phyloP scores from a whole-genome alignment of 1,140 invertebrate genomes.

The Caenorhabditis inopinata region DNA sequence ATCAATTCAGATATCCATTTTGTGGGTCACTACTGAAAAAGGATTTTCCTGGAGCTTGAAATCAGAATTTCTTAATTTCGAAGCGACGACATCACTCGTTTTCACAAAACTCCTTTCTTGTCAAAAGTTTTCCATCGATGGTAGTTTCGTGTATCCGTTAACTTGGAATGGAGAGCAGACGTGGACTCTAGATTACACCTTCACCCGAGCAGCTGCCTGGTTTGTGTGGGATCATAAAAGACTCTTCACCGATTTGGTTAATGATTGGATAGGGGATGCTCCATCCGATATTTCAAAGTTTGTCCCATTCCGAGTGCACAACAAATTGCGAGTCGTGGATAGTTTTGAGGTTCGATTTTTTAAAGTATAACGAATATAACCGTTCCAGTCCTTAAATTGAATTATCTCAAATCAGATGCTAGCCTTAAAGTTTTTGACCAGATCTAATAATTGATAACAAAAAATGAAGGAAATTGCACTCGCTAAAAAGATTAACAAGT shows the following conservation, averaged over 20 bases:
- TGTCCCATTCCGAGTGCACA: slow-evolving; percentile 93
- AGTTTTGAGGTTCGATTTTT: slow-evolving; percentile 26
- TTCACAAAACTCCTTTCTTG: slow-evolving; percentile 68
- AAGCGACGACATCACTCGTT: slow-evolving; percentile 68
- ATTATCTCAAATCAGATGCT: too few species aligned
- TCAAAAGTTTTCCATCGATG: slow-evolving; percentile 68
- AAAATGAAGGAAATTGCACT: too few species aligned
- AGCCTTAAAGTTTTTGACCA: too few species aligned
- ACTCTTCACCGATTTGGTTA: slow-evolving; percentile 77
- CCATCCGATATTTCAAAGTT: slow-evolving; percentile 88
- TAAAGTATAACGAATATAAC: too few species aligned
- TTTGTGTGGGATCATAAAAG: slow-evolving; percentile 69
- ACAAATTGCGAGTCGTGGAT: slow-evolving; percentile 77
- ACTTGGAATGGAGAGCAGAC: slow-evolving; percentile 68
- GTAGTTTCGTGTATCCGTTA: slow-evolving; percentile 67
- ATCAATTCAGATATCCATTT: slow-evolving; percentile 54
- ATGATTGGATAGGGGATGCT: slow-evolving; percentile 88
- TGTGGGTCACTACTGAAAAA: slow-evolving; percentile 60
- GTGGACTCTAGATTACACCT: slow-evolving; percentile 68
- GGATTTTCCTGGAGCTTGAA: slow-evolving; percentile 53
- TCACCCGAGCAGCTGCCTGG: slow-evolving; percentile 67
- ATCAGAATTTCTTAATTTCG: slow-evolving; percentile 48
- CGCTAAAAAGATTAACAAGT: too few species aligned
- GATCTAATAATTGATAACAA: too few species aligned
- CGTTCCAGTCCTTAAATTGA: too few species aligned